A percentile compares a stretch with the other conserved stretches of the same genome.
phyloP scores from a whole-genome alignment of 2,888 invertebrate species.

The Seira ritae region DNA sequence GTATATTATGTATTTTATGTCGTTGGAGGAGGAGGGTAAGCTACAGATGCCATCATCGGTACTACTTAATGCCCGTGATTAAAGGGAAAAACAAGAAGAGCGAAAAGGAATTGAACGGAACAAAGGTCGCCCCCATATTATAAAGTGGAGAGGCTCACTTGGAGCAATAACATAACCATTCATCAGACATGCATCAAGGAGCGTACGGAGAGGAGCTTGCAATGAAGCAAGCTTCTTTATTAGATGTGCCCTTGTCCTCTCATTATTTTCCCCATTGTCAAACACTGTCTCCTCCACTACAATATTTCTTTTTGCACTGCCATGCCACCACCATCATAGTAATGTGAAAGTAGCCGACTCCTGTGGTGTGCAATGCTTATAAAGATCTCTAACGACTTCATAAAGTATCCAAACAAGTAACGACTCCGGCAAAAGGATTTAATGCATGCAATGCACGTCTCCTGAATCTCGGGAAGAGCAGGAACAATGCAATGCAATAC shows the following conservation, averaged over 20 bases:
- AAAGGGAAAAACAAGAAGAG: slow-evolving; percentile 29
- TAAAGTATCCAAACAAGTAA: too few relatives aligned
- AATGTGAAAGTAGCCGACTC: too few relatives aligned
- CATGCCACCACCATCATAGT: too few relatives aligned
- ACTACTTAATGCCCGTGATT: slow-evolving; percentile 23
- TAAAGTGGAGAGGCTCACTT: slow-evolving; percentile 1
- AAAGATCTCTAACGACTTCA: too few relatives aligned
- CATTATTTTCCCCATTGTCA: slow-evolving; percentile 6
- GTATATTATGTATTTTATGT: too few relatives aligned
- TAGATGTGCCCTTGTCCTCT: slow-evolving; percentile 17
- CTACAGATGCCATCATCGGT: slow-evolving; percentile 54
- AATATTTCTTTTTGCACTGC: too few relatives aligned
- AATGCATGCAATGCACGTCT: too few relatives aligned
- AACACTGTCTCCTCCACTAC: not conserved
- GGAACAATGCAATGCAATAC: too few relatives aligned
- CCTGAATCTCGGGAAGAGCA: too few relatives aligned
- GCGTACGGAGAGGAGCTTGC: slow-evolving; percentile 30
- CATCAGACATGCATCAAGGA: slow-evolving; percentile 56
- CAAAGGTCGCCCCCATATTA: slow-evolving; percentile 2
- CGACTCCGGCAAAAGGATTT: too few relatives aligned
- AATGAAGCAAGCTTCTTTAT: slow-evolving; percentile 38
- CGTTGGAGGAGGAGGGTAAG: slow-evolving; percentile 1
- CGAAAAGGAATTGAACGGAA: slow-evolving; percentile 17
- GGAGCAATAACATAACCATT: slow-evolving; percentile 50
- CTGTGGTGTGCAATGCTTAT: too few relatives aligned